Evolutionary conservation across 2,888 invertebrate species (phyloP).

Genomic region (Podotricha telesiphe): DNA sequence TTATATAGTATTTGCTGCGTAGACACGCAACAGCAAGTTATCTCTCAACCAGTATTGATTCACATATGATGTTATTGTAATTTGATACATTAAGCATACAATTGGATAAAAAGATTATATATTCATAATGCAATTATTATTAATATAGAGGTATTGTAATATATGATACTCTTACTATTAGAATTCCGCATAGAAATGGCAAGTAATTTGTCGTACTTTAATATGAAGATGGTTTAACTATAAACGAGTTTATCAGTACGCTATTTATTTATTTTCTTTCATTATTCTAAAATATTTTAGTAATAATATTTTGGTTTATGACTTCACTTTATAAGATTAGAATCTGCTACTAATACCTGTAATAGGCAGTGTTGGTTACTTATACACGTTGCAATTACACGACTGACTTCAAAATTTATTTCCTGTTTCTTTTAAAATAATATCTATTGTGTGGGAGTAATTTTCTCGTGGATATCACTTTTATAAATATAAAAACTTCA

Average conservation of each 20-base stretch:
- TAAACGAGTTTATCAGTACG: no score
- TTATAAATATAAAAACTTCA: slow-evolving; percentile 47
- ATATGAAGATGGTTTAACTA: neutral
- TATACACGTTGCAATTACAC: no score
- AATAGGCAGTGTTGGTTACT: no score
- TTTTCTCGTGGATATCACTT: slow-evolving; percentile 44
- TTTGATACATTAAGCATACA: slow-evolving; percentile 11
- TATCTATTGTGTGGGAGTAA: slow-evolving; percentile 22
- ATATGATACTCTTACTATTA: slow-evolving; percentile 3
- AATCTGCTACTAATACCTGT: no score
- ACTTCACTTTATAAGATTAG: no score
- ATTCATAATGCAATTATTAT: slow-evolving; percentile 21
- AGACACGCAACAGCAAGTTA: neutral
- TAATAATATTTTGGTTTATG: no score
- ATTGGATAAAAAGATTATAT: slow-evolving; percentile 21
- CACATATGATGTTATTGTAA: slow-evolving; percentile 10
- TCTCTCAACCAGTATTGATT: neutral
- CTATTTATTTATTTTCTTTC: no score
- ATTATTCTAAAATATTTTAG: no score
- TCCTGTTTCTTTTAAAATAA: neutral
- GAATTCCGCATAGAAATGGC: neutral
- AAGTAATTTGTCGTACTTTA: neutral
- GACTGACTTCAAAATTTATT: neutral
- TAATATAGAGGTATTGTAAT: slow-evolving; percentile 1
- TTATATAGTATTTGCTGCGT: neutral